Evolutionary conservation across 2,113 vertebrate genomes (phyloP).

Genomic region (human): DNA sequence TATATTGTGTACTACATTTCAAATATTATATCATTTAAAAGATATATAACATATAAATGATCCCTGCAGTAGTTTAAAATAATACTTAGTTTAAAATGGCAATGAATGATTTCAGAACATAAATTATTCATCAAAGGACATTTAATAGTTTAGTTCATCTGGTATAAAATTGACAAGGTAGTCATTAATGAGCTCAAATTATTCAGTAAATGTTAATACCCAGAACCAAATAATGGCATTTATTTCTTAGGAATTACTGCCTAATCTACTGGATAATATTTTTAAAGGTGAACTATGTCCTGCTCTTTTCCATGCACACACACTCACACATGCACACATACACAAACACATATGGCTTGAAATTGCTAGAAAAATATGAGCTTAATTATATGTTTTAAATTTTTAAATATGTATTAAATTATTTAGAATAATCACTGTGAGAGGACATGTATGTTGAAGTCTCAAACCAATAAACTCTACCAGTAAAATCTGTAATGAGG

Average conservation of each 20-base stretch:
- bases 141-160: slow-evolving; percentile 13
- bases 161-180: slow-evolving; percentile 7
- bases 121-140: slow-evolving; percentile 29
- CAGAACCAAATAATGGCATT: neutral
- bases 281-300: neutral
- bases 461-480: neutral
- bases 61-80: neutral
- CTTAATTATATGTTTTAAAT: neutral
- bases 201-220: slow-evolving; percentile 13
- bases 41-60: neutral
- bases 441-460: neutral
- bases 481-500: neutral
- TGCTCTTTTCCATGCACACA: neutral
- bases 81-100: slow-evolving; percentile 14
- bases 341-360: neutral
- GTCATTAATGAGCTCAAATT: slow-evolving; percentile 42
- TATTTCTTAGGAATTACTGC: neutral
- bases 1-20: neutral
- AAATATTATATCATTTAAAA: neutral
- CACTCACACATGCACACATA: neutral
- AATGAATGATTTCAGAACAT: slow-evolving; percentile 45
- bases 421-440: neutral
- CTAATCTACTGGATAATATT: neutral
- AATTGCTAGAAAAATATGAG: neutral
- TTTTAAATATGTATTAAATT: neutral